Base-by-base conservation (phyloP, 2,888 invertebrate species). In the Dusona sp. region DNA sequence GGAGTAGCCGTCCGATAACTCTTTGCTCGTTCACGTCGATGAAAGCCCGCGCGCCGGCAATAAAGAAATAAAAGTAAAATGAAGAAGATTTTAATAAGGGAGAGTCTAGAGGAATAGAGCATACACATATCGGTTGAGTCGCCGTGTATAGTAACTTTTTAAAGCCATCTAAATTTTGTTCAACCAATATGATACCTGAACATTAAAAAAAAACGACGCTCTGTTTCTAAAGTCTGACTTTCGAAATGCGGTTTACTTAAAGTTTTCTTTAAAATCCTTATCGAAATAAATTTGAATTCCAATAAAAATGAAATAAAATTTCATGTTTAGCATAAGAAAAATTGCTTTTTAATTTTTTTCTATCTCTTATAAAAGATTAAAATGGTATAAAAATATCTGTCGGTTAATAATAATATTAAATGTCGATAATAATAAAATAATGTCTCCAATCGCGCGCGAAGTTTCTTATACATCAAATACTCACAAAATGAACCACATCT, bases 1-100 rank as follows among this genome's bases (percentile, higher is more conserved):
- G 86, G 86, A 86, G 86, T 86, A 86, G 86, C 86, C 83, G 83
- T 80, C 57, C 86, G 86, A 83, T 86, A 86, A 86, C 83, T 86
- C 83, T 83, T 86, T 65, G 75, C 83, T 80, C 83, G 74, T 72
- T 73, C 79, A 29, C 70, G 57, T 65, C 85, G 84, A 72, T 72
- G 84, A 80, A 80, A 70, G 64, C 19, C 64, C 19, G 64, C n/a
- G 75, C 54, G 45, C 54, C 61, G 57, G 48, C 65, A 80, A 67
- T 70, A 83, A 79, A 83, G 45, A 79, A 85, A 77, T 65, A 77
- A 83, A 79, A 79, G n/a, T 70, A 79, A 86, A 83, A 77, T 36
- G 73, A 79, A 65, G 68, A 78, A 67, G 6, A 51, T 8, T 67
- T 48, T 65, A 67, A 78, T 67, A 67, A 48, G 78, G n/a, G 36